Base-by-base conservation (phyloP, 2,797 vertebrate species). In the Enteromius unitaeniatus region DNA sequence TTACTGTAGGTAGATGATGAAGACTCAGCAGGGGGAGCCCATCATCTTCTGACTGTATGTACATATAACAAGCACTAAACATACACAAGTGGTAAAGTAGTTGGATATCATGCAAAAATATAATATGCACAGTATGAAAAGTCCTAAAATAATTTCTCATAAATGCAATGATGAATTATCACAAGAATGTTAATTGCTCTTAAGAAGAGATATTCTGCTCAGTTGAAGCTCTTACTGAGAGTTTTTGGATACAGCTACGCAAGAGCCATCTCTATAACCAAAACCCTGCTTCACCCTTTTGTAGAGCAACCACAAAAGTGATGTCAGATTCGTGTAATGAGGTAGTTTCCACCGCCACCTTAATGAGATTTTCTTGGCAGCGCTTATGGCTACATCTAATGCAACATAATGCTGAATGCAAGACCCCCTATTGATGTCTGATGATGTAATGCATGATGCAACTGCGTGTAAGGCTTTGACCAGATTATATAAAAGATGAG, bases 401-500 rank as follows among this genome's bases (percentile, higher is more conserved):
- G 81, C 86, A 82, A 79, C 79, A 78, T 81, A 74, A 83, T 84
- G 62, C 84, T 84, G 84, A 86, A 84, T 74, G 83, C 65, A 78
- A 88, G 86, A 87, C 84, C 86, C 82, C 78, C 84, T 83, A 79
- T 89, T 87, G 85, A 87, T 84, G 76, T 81, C 82, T 79, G 62
- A 78, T 91, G 90, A 90, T 89, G 88, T 89, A 91, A 92, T 86
- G 49, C 83, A 89, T 90, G 90, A 91, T 92, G 91, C 89, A 92
- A 92, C 81, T 42, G 73, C 37, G 10, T 89, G 91, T 87, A 92
- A 92, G 88, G 79, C 84, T 85, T 87, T 83, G 81, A 87, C 83
- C 84, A 82, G 79, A 82, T 87, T 86, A 86, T 88, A 87, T 90
- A 86, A 87, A 89, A 79, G 82, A 78, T 78, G 80, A 83, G 68